phyloP scores from a whole-genome alignment of 2,113 vertebrate genomes.

The Hiodon alosoides region DNA sequence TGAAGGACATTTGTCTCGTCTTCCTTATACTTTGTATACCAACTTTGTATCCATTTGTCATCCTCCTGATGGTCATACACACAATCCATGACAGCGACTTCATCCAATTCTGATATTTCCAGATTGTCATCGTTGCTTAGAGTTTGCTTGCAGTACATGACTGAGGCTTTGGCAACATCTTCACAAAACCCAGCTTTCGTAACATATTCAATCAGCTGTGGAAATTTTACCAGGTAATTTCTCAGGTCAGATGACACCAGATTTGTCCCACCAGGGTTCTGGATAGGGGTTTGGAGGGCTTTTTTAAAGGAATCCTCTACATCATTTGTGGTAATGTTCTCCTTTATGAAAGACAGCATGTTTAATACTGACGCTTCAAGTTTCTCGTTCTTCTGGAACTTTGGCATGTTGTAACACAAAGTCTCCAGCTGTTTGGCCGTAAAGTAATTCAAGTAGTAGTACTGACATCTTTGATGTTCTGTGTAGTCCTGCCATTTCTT shows the following conservation, averaged over 20 bases:
- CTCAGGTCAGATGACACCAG: constrained; percentile 4
- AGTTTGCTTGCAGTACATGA: constrained; percentile 7
- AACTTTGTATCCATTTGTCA: constrained; percentile 21
- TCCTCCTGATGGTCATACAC: constrained; percentile 27
- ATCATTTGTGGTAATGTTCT: constrained; percentile 26
- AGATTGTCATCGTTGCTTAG: not conserved
- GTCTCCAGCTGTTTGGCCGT: constrained; percentile 69
- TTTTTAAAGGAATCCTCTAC: constrained; percentile 18
- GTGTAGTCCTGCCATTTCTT: constrained; percentile 59
- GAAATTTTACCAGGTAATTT: constrained; percentile 23
- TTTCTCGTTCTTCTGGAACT: not conserved
- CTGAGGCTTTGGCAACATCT: constrained; percentile 14
- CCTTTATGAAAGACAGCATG: constrained; percentile 68
- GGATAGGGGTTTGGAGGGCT: constrained; percentile 29
- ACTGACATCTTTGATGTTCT: constrained; percentile 44
- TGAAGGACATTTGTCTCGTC: constrained; percentile 13
- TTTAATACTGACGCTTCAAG: constrained; percentile 53
- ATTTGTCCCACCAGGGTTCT: constrained; percentile 12
- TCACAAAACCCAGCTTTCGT: constrained; percentile 22
- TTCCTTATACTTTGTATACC: constrained; percentile 19
- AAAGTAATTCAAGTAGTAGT: constrained; percentile 71
- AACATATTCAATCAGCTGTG: constrained; percentile 24
- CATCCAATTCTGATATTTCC: constrained; percentile 2
- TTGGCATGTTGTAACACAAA: constrained; percentile 55
- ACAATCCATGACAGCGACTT: constrained; percentile 21